These are phyloP conservation scores for Gari tellinella DNA, from an alignment of 2,888 invertebrate genomes.

Conservation along the genomic window DNA sequence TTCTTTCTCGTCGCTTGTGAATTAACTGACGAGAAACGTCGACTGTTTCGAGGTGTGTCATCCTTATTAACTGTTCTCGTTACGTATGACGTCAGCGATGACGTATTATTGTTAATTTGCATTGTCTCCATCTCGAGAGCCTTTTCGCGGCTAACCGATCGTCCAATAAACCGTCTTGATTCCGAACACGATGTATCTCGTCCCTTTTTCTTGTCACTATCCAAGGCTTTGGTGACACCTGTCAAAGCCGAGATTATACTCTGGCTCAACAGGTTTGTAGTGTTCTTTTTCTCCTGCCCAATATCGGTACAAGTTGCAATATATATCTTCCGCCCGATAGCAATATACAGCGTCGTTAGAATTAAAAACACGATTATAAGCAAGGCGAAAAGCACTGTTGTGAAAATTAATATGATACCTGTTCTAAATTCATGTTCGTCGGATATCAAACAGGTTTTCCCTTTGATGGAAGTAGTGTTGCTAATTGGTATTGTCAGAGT, in stretches of 20 bases:
- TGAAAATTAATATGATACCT: constrained; percentile 43
- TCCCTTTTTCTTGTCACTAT: not conserved
- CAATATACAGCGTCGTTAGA: constrained; percentile 44
- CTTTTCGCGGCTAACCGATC: not conserved
- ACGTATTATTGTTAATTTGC: not conserved
- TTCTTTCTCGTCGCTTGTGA: constrained; percentile 26
- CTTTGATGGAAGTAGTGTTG: constrained; percentile 6
- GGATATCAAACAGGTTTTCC: constrained; percentile 56
- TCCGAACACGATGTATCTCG: not conserved
- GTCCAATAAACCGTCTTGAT: not conserved
- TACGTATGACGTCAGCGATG: not conserved
- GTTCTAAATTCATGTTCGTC: constrained; percentile 47
- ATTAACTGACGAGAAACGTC: constrained; percentile 20
- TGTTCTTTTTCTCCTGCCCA: not conserved
- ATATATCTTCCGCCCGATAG: constrained; percentile 55
- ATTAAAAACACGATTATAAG: constrained; percentile 37
- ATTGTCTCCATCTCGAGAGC: constrained; percentile 1
- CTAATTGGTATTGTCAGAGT: constrained; percentile 20
- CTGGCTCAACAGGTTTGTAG: constrained; percentile 30
- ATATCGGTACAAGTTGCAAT: constrained; percentile 50
- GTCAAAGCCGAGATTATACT: constrained; percentile 56
- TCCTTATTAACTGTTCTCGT: not conserved
- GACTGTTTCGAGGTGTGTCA: not conserved
- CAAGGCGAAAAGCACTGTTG: constrained; percentile 37
- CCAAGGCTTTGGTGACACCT: constrained; percentile 22